Percentiles rank a stretch among this genome's conserved stretches.
Evolutionary conservation across 30 jellyfish, hydroid and myxozoan genomes (phyloP).

Genomic region (Aurelia sp.): DNA sequence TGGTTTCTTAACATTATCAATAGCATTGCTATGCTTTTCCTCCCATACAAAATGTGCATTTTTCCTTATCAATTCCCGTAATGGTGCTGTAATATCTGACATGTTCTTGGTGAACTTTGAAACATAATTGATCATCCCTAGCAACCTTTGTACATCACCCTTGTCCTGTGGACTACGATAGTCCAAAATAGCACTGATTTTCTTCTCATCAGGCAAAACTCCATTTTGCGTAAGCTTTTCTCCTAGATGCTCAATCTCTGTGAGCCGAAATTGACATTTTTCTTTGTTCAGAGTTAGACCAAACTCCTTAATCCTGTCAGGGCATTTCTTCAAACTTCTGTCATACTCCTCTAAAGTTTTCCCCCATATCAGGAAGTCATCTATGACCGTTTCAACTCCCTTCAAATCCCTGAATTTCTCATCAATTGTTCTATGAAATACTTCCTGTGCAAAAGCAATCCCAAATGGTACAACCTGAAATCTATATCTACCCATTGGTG

Average conservation of each 20-base stretch:
- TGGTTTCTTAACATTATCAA: constrained; percentile 27
- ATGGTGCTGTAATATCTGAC: too few species aligned
- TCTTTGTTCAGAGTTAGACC: constrained; percentile 8
- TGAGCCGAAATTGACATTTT: constrained; percentile 5
- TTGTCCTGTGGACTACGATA: constrained; percentile 22
- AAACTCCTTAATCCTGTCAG: constrained; percentile 2
- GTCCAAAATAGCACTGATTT: constrained; percentile 28
- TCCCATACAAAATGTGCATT: background rate
- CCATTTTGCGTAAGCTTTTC: background rate
- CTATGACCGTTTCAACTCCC: constrained; percentile 15
- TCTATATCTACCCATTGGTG: constrained; percentile 64
- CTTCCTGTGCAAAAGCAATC: constrained; percentile 26
- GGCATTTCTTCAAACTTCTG: background rate
- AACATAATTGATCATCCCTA: too few species aligned
- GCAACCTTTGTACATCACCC: too few species aligned
- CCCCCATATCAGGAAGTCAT: constrained; percentile 20
- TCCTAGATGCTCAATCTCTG: constrained; percentile 12
- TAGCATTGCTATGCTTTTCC: constrained; percentile 11
- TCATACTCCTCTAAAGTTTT: constrained; percentile 4
- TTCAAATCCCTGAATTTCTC: constrained; percentile 4
- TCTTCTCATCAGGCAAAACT: constrained; percentile 5
- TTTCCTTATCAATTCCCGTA: background rate
- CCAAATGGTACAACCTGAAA: constrained; percentile 49
- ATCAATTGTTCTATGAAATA: constrained; percentile 14
- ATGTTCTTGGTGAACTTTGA: too few species aligned